Evolutionary conservation across 2,797 vertebrate genomes (phyloP), one percentile per base, ranked within the genome.

Genomic region (Paratrypauchen microcephalus): DNA sequence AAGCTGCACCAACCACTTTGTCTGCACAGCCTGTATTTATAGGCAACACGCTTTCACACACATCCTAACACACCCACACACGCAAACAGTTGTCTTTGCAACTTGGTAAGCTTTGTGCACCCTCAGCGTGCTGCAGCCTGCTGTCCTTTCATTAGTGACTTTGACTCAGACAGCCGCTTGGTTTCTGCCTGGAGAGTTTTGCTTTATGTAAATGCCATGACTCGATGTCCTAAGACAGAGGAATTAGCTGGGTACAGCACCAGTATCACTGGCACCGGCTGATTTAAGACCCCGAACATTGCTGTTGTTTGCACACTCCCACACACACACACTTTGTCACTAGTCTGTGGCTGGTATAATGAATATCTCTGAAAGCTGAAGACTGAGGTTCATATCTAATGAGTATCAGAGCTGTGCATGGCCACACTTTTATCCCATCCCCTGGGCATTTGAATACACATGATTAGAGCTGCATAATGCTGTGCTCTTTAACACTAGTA

Each of bases 351-450:
- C n/a, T 32, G 77, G 70, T 75, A 78, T 88, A 88, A 90, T 88
- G 86, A 89, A 88, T 83, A 83, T 84, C 77, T 87, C 60, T 81
- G 79, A 82, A 76, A 74, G 65, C 71, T 87, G 78, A 87, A 85
- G 85, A 88, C 78, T 75, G 75, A 79, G 86, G 81, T 84, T 81
- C 83, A 90, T 87, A 83, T 77, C 84, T 90, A 90, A 88, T 86
- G 85, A 90, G 88, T 71, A 82, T 90, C 71, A 72, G 76, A 89
- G 73, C 67, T 70, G 82, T 69, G 69, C 76, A 85, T 83, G 84
- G 76, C 88, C 83, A 82, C 80, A 78, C 79, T 72, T 77, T 75
- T 70, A 74, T 78, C 72, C 65, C 64, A 48, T 71, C 15, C 41
- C 41, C 3, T 21, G 74, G 41, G 80, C 77, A 56, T 63, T 74